Percentiles rank a stretch among this genome's conserved stretches.
Evolutionary conservation across 2,113 vertebrate species (phyloP).

Genomic region (Actinemys pallida): DNA sequence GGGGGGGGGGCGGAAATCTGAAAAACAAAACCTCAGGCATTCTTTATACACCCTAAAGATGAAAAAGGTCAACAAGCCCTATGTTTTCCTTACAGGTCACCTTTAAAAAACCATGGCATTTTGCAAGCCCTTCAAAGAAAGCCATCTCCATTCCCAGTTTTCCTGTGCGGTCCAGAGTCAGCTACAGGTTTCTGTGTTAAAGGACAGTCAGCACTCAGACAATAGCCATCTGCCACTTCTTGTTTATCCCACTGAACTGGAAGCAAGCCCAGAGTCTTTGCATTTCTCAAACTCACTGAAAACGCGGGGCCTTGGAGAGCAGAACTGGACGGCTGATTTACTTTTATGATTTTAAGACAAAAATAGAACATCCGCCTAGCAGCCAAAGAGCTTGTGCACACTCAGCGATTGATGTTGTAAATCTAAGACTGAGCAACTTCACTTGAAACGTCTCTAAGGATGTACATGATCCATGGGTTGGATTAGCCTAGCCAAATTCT

Average conservation of each 20-base stretch:
- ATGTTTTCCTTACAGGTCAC: conserved; percentile 53
- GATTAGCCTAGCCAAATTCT: neutral
- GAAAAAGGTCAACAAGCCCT: neutral
- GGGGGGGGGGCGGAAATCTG: neutral
- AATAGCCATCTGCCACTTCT: neutral
- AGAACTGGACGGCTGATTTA: neutral
- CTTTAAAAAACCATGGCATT: conserved; percentile 1
- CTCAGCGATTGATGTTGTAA: neutral
- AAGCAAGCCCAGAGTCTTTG: neutral
- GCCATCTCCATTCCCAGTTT: conserved; percentile 40
- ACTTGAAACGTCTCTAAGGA: neutral
- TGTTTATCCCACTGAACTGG: neutral
- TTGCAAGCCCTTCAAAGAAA: neutral
- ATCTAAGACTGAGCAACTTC: neutral
- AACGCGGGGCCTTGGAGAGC: neutral
- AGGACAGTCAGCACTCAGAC: conserved; percentile 36
- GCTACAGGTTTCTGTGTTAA: conserved; percentile 62
- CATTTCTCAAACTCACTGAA: neutral
- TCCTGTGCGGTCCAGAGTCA: conserved; percentile 21
- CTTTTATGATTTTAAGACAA: neutral
- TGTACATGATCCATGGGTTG: neutral
- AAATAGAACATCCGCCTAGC: neutral
- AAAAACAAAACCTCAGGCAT: neutral
- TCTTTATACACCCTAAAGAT: conserved; percentile 21
- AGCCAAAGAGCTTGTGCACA: neutral